A percentile compares a stretch with the other conserved stretches of the same genome.
phyloP scores from a whole-genome alignment of 2,888 invertebrate genomes.

The Pseudococcus jackbeardsleyi region DNA sequence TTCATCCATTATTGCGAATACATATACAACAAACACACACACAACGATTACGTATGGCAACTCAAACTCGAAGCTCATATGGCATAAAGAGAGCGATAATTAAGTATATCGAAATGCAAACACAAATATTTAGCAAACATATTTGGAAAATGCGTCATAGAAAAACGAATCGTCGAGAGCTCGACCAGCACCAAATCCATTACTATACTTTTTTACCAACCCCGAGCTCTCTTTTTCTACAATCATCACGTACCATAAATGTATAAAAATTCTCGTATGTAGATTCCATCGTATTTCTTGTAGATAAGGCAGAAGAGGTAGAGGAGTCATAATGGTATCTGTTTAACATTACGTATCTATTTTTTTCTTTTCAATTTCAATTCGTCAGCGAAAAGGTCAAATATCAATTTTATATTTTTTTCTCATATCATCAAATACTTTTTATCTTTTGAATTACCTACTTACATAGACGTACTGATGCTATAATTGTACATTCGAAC shows the following conservation, averaged over 20 bases:
- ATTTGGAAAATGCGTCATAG: slow-evolving; percentile 47
- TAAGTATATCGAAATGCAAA: slow-evolving; percentile 31
- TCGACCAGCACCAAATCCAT: background rate
- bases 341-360: background rate
- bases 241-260: no score
- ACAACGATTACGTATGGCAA: background rate
- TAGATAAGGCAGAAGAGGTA: background rate
- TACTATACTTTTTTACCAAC: background rate
- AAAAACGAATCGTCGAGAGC: background rate
- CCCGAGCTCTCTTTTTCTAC: no score
- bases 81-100: slow-evolving; percentile 53
- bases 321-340: background rate
- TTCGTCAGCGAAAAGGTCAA: slow-evolving; percentile 2
- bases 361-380: background rate
- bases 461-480: no score
- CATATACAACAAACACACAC: background rate
- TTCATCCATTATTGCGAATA: background rate
- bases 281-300: no score
- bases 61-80: slow-evolving; percentile 10
- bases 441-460: background rate
- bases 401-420: background rate
- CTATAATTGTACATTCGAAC: no score
- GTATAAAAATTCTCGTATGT: no score
- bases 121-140: slow-evolving; percentile 14
- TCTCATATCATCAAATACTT: background rate